Percentiles rank a stretch among this genome's conserved stretches.
Conservation (phyloP, 2,797 vertebrate genomes). For the Cephalopachus bancanus region DNA sequence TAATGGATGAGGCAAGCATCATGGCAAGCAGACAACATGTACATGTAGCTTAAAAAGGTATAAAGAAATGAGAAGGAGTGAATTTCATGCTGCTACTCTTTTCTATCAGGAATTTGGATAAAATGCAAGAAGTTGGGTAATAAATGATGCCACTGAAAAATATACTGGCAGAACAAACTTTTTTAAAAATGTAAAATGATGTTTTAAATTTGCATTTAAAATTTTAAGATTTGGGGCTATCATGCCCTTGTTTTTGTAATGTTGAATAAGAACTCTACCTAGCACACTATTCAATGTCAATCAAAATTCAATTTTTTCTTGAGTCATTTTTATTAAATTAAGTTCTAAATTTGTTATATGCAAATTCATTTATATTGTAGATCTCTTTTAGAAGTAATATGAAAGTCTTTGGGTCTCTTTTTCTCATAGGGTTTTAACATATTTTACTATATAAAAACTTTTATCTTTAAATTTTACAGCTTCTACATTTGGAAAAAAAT, state of each 20-base stretch:
- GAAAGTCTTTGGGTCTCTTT: background rate
- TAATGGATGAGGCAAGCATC: conserved; percentile 44
- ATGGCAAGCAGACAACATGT: background rate
- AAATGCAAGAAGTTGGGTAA: background rate
- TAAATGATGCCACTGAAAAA: background rate
- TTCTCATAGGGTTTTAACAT: conserved; percentile 5
- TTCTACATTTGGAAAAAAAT: conserved; percentile 32
- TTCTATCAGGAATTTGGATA: background rate
- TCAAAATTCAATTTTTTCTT: conserved; percentile 24
- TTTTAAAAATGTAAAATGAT: conserved; percentile 34
- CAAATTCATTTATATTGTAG: conserved; percentile 35
- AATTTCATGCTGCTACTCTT: conserved; percentile 32
- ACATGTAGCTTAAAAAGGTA: background rate
- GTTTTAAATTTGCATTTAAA: conserved; percentile 40
- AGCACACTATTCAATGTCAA: background rate
- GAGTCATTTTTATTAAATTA: conserved; percentile 52
- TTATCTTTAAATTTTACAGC: background rate
- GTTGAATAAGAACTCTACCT: conserved; percentile 28
- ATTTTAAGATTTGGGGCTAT: background rate
- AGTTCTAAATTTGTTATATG: conserved; percentile 29
- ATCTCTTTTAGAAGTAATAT: background rate
- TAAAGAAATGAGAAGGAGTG: conserved; percentile 61
- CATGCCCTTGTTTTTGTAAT: background rate
- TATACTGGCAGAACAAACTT: background rate
- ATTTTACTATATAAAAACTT: background rate